These are phyloP conservation scores for Drosophila rubida DNA, from an alignment of 2,888 invertebrate species.

Conservation along the genomic window DNA sequence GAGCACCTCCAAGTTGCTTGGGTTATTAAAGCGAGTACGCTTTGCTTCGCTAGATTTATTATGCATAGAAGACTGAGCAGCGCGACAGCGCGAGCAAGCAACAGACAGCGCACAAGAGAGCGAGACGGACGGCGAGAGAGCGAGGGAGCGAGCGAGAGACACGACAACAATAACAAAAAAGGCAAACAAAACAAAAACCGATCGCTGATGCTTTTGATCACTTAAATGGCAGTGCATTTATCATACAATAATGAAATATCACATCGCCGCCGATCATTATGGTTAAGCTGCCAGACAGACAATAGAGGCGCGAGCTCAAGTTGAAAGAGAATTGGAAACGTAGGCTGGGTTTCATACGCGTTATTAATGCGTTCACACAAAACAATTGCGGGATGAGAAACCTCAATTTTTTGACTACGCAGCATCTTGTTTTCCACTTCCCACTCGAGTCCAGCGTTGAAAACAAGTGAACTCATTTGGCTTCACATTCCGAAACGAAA, in stretches of 20 bases:
- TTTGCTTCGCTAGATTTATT: constrained; percentile 37
- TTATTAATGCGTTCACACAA: background rate
- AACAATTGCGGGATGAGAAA: background rate
- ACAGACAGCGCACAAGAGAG: constrained; percentile 3
- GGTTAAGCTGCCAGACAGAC: background rate
- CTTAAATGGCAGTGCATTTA: constrained; percentile 2
- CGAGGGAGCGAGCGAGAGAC: background rate
- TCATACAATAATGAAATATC: background rate
- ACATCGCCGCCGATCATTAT: background rate
- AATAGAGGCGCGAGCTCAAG: background rate
- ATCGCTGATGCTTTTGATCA: constrained; percentile 5
- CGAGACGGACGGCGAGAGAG: background rate
- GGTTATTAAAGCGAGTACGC: constrained; percentile 67
- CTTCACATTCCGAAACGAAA: constrained; percentile 11
- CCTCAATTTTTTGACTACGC: background rate
- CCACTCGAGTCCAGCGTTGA: too few species aligned
- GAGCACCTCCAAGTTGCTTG: constrained; percentile 30
- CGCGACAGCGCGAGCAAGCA: background rate
- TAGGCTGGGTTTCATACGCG: background rate
- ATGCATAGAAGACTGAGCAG: constrained; percentile 9
- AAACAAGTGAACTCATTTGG: background rate
- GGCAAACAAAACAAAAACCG: background rate
- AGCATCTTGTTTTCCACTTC: background rate
- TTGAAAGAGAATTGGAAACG: background rate
- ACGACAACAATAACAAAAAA: background rate